Percentiles rank a stretch among this genome's conserved stretches.
Conservation (phyloP, 2,797 vertebrate genomes). For the Odontamblyopus lacepedii region DNA sequence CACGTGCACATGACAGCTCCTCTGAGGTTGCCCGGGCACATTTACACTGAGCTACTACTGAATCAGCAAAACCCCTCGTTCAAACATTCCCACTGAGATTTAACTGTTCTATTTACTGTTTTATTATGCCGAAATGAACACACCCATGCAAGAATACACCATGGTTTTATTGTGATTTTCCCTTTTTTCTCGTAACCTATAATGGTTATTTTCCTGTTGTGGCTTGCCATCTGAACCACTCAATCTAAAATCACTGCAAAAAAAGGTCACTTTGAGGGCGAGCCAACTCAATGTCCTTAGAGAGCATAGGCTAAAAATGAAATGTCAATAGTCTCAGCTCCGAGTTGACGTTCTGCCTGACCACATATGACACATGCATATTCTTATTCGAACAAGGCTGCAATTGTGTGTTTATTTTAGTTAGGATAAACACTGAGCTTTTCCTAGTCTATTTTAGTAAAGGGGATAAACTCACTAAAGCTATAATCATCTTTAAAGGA, state of each 20-base stretch:
- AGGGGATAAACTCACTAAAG: not conserved
- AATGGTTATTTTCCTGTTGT: constrained; percentile 33
- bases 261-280: constrained; percentile 33
- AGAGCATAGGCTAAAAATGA: constrained; percentile 39
- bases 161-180: constrained; percentile 26
- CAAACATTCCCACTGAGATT: constrained; percentile 58
- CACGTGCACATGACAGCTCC: constrained; percentile 37
- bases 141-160: constrained; percentile 37
- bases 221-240: constrained; percentile 45
- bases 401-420: constrained; percentile 34
- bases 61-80: constrained; percentile 60
- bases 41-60: constrained; percentile 51
- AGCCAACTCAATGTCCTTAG: constrained; percentile 39
- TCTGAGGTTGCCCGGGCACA: constrained; percentile 29
- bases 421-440: not conserved
- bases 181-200: constrained; percentile 10
- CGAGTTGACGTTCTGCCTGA: constrained; percentile 6
- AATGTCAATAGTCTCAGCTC: constrained; percentile 17
- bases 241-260: constrained; percentile 53
- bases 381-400: constrained; percentile 18
- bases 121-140: constrained; percentile 39
- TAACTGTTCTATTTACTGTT: constrained; percentile 59
- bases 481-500: not conserved
- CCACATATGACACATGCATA: constrained; percentile 18
- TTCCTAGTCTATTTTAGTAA: constrained; percentile 1